A percentile compares a stretch with the other conserved stretches of the same genome.
phyloP scores from a whole-genome alignment of 2,113 vertebrate genomes.

The Xerus inauris region DNA sequence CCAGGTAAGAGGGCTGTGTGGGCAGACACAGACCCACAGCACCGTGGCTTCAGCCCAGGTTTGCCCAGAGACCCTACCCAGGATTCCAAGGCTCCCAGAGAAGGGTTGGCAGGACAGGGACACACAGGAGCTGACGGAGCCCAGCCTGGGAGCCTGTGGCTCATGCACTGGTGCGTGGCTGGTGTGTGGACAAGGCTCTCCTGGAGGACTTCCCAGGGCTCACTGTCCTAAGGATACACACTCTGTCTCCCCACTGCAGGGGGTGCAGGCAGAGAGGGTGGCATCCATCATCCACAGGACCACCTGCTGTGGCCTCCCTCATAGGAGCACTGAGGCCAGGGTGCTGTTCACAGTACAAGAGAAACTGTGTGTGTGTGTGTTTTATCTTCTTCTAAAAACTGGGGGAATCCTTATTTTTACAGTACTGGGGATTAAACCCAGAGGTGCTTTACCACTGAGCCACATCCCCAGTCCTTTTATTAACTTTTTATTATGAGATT shows the following conservation, averaged over 20 bases:
- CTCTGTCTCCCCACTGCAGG: neutral
- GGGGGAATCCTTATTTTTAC: too few species aligned
- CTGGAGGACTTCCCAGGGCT: neutral
- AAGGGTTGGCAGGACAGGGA: neutral
- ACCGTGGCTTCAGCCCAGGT: neutral
- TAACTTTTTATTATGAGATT: too few species aligned
- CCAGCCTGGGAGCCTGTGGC: neutral
- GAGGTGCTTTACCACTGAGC: too few species aligned
- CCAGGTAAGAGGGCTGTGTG: neutral
- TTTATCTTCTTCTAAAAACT: neutral
- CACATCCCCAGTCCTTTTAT: too few species aligned
- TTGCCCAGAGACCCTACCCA: neutral
- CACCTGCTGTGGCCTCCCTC: neutral
- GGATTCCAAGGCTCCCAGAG: too few species aligned
- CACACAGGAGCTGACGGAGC: neutral
- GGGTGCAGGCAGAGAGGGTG: neutral
- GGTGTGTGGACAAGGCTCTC: neutral
- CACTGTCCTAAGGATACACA: neutral
- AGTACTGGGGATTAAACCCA: too few species aligned
- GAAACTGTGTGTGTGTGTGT: fast-evolving
- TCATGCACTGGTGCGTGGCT: neutral
- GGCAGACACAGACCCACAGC: neutral
- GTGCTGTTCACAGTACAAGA: neutral
- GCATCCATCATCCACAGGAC: too few species aligned
- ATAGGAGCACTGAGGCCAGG: fast-evolving